phyloP scores from a whole-genome alignment of 23 tunicate genomes.

The Trididemnum clinides region DNA sequence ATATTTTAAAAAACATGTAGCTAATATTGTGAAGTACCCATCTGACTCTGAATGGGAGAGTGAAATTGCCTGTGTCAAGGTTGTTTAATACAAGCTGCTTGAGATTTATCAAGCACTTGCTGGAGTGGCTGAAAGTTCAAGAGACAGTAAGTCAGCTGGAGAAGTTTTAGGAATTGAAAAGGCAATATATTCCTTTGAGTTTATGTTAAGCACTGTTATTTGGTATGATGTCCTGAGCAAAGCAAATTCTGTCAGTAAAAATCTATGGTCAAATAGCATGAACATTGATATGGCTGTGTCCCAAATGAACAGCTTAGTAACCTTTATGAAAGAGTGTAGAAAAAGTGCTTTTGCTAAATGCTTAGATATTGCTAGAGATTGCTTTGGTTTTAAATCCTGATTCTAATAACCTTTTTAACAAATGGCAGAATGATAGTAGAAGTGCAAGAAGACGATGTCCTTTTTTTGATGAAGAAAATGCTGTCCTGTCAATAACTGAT shows the following conservation, averaged over 20 bases:
- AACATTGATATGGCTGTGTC: neutral
- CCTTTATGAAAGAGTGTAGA: neutral
- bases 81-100: neutral
- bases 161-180: neutral
- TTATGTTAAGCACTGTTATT: constrained; percentile 4
- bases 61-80: neutral
- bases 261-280: neutral
- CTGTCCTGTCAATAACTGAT: neutral
- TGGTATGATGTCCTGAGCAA: neutral
- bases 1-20: neutral
- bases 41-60: neutral
- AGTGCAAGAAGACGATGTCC: neutral
- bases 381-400: neutral
- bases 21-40: neutral
- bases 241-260: neutral
- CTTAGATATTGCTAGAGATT: neutral
- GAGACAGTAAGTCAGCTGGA: neutral
- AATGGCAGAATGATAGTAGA: neutral
- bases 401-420: neutral
- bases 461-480: neutral
- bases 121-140: neutral
- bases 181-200: neutral
- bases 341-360: neutral
- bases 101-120: neutral
- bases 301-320: neutral